phyloP scores from a whole-genome alignment of 1,140 invertebrate species.

The Papilio helenus region DNA sequence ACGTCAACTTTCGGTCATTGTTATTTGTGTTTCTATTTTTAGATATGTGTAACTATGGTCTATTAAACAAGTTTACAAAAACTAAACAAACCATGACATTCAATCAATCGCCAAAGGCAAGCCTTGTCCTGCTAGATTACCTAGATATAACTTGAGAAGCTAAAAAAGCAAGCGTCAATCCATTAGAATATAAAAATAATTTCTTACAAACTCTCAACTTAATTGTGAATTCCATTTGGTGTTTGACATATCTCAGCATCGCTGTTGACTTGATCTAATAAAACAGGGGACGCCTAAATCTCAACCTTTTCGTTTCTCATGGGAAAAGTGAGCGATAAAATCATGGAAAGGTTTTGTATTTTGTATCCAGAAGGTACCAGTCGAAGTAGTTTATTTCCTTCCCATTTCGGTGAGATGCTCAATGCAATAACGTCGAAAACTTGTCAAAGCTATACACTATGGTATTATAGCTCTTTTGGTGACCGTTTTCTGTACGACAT shows the following conservation, averaged over 20 bases:
- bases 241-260: neutral
- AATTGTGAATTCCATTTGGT: neutral
- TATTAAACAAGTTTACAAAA: neutral
- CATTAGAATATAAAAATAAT: too few species aligned
- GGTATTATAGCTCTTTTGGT: neutral
- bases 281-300: neutral
- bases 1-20: neutral
- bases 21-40: neutral
- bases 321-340: slow-evolving; percentile 1
- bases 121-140: neutral
- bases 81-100: neutral
- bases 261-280: neutral
- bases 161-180: too few species aligned
- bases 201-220: too few species aligned
- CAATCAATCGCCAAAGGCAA: neutral
- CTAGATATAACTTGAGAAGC: too few species aligned
- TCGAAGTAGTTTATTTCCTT: neutral
- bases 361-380: neutral
- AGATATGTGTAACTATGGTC: neutral
- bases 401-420: neutral
- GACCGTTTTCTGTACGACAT: neutral
- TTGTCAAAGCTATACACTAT: neutral
- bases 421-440: neutral
- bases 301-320: neutral
- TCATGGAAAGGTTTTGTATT: slow-evolving; percentile 2